phyloP scores from a whole-genome alignment of 2,113 vertebrate genomes.

The Tragelaphus strepsiceros region DNA sequence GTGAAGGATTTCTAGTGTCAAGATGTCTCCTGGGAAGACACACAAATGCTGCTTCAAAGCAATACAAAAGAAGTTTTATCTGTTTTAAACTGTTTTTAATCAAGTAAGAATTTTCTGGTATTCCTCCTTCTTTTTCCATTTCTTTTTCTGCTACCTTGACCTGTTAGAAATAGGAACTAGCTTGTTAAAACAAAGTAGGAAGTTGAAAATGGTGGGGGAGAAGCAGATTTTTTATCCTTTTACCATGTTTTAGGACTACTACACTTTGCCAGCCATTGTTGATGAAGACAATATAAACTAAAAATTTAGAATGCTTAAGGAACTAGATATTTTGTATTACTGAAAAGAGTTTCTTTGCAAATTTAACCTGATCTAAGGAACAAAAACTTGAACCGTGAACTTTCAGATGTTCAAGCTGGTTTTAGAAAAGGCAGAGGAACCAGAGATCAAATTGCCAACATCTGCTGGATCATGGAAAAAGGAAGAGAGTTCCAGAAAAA shows the following conservation, averaged over 20 bases:
- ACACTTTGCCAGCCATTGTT: neutral
- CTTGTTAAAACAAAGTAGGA: neutral
- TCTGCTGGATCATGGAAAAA: too few species aligned
- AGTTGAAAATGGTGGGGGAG: neutral
- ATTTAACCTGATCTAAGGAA: neutral
- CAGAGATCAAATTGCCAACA: too few species aligned
- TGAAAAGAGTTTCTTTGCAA: neutral
- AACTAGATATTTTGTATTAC: neutral
- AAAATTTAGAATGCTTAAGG: neutral
- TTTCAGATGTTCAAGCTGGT: too few species aligned
- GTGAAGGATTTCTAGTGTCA: neutral
- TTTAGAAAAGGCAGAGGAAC: too few species aligned
- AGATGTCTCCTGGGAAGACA: neutral
- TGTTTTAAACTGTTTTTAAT: neutral
- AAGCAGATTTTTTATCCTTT: accelerated
- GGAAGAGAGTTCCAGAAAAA: too few species aligned
- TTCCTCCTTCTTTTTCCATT: neutral
- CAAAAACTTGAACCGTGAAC: too few species aligned
- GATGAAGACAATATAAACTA: neutral
- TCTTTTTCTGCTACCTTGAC: neutral
- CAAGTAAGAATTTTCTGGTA: neutral
- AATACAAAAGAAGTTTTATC: neutral
- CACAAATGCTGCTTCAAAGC: neutral
- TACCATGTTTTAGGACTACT: neutral
- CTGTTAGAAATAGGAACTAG: neutral